Percentiles rank a stretch among this genome's conserved stretches.
phyloP scores from a whole-genome alignment of 1,140 invertebrate species.

The Scaptomyza pallida region DNA sequence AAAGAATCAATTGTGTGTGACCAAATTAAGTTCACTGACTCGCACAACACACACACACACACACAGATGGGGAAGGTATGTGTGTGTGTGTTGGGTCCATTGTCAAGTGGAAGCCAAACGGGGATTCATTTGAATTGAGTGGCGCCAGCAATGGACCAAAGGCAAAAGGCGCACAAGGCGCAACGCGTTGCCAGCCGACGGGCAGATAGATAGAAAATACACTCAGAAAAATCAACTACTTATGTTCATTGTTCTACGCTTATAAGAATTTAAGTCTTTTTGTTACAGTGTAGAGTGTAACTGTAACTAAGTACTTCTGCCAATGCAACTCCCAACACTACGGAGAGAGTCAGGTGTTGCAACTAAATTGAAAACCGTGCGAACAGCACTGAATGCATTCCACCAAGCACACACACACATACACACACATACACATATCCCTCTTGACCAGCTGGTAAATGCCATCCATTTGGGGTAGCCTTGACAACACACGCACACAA shows the following conservation, averaged over 20 bases:
- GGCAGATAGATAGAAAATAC: neutral
- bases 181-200: neutral
- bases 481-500: neutral
- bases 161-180: slow-evolving; percentile 18
- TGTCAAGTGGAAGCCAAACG: slow-evolving; percentile 77
- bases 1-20: slow-evolving; percentile 81
- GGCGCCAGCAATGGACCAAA: slow-evolving; percentile 49
- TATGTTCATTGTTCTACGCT: too few relatives aligned
- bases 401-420: too few relatives aligned
- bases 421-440: too few relatives aligned
- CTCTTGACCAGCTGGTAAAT: too few relatives aligned
- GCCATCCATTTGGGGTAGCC: too few relatives aligned
- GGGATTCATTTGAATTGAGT: slow-evolving; percentile 78
- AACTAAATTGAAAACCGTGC: slow-evolving; percentile 74
- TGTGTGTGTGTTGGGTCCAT: slow-evolving; percentile 47
- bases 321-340: too few relatives aligned
- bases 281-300: too few relatives aligned
- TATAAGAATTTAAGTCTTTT: too few relatives aligned
- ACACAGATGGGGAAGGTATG: slow-evolving; percentile 9
- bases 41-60: slow-evolving; percentile 45
- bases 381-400: slow-evolving; percentile 53
- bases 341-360: slow-evolving; percentile 22
- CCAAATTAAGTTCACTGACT: slow-evolving; percentile 80
- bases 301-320: too few relatives aligned
- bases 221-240: neutral